These are phyloP conservation scores for Eulithis prunata DNA, from an alignment of 2,888 invertebrate species.

Conservation along the genomic window DNA sequence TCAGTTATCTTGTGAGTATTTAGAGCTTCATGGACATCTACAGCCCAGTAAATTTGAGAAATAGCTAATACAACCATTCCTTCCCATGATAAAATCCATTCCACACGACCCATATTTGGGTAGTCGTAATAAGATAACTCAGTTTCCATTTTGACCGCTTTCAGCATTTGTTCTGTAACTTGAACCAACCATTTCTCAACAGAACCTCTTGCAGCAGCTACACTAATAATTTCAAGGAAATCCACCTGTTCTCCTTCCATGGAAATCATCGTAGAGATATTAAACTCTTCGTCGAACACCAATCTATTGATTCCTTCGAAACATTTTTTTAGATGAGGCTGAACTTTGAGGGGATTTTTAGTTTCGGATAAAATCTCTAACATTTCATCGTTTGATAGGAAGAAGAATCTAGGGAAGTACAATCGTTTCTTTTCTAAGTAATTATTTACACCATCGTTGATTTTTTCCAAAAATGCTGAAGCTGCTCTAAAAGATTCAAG, in stretches of 20 bases:
- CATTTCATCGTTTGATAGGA: constrained; percentile 95
- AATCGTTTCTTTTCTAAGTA: constrained; percentile 94
- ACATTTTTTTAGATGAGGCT: constrained; percentile 94
- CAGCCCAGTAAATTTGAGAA: constrained; percentile 93
- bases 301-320: constrained; percentile 93
- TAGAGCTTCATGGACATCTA: constrained; percentile 89
- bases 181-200: constrained; percentile 94
- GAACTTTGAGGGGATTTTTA: constrained; percentile 92
- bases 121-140: constrained; percentile 87
- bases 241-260: constrained; percentile 89
- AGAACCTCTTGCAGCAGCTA: constrained; percentile 89
- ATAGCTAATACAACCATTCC: constrained; percentile 92
- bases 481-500: constrained; percentile 89
- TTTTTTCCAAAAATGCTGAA: constrained; percentile 88
- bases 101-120: constrained; percentile 80
- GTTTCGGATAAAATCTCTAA: constrained; percentile 95
- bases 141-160: constrained; percentile 88
- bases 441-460: constrained; percentile 92
- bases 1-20: constrained; percentile 82
- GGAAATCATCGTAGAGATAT: constrained; percentile 91
- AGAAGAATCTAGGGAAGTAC: constrained; percentile 94
- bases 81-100: constrained; percentile 92
- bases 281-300: constrained; percentile 87
- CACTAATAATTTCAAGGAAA: constrained; percentile 86
- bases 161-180: constrained; percentile 93